Conservation (phyloP, 2,797 vertebrate genomes). For the Erithacus rubecula region DNA sequence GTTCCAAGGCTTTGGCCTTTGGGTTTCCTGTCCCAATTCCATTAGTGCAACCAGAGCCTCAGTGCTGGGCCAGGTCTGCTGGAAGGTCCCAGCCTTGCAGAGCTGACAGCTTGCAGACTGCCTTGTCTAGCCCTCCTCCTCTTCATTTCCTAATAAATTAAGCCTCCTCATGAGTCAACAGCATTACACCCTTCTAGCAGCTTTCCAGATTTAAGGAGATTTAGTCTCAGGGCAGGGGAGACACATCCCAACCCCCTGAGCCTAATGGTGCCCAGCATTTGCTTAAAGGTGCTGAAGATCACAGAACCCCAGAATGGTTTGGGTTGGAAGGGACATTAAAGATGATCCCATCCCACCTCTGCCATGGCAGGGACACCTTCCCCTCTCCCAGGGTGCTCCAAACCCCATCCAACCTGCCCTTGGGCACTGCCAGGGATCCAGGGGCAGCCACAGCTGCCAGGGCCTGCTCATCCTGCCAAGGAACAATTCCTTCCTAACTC, state of each 20-base stretch:
- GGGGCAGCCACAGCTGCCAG: not conserved
- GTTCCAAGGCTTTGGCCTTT: not conserved
- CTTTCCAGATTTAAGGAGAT: not conserved
- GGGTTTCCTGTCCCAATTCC: not conserved
- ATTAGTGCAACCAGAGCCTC: not conserved
- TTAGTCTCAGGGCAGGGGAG: not conserved
- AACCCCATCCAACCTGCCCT: not conserved
- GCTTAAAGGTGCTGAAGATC: not conserved
- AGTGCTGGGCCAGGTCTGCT: not conserved
- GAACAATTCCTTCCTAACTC: not conserved
- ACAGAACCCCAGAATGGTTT: not conserved
- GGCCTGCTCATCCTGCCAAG: not conserved
- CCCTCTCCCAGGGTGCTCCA: not conserved
- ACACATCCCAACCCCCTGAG: not conserved
- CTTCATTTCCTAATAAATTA: not conserved
- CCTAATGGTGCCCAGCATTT: not conserved
- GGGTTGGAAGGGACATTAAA: not conserved
- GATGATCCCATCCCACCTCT: not conserved
- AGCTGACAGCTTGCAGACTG: not conserved
- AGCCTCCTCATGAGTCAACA: constrained; percentile 27
- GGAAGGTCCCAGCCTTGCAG: not conserved
- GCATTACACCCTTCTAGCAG: not conserved
- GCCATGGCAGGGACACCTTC: not conserved
- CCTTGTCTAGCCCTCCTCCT: not conserved
- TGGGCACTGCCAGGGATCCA: not conserved